Conservation (phyloP, 2,888 invertebrate species). For the Smittia sp. region DNA sequence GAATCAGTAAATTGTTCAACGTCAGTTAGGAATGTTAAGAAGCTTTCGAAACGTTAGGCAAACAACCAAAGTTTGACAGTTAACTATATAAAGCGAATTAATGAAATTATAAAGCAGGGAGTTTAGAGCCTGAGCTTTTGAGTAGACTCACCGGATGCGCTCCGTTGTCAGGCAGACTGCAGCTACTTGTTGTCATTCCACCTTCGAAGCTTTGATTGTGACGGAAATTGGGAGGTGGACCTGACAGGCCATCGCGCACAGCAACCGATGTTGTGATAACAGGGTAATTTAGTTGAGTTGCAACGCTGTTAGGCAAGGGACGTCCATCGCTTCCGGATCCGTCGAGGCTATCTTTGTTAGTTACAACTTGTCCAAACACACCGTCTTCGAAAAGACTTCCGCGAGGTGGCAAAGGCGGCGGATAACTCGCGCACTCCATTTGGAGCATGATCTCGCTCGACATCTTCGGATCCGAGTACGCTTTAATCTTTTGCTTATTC, state of each 20-base stretch:
- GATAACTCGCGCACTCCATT: conserved; percentile 54
- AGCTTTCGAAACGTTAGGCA: too few relatives aligned
- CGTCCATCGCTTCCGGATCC: conserved; percentile 43
- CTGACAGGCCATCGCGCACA: conserved; percentile 52
- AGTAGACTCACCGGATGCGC: neutral
- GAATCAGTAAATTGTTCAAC: too few relatives aligned
- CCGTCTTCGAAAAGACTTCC: conserved; percentile 45
- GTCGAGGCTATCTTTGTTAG: conserved; percentile 17
- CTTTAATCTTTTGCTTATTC: conserved; percentile 52
- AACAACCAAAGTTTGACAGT: too few relatives aligned
- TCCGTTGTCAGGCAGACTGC: conserved; percentile 37
- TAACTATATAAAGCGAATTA: neutral
- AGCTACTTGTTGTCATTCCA: conserved; percentile 44
- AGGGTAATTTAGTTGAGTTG: conserved; percentile 52
- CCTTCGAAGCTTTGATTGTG: conserved; percentile 8
- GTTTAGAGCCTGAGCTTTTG: too few relatives aligned
- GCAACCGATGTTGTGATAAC: conserved; percentile 54
- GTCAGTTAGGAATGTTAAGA: too few relatives aligned
- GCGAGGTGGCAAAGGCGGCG: conserved; percentile 63
- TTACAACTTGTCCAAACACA: conserved; percentile 41
- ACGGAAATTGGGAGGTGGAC: conserved; percentile 48
- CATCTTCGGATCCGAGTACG: conserved; percentile 54
- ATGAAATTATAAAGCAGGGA: neutral
- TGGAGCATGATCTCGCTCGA: conserved; percentile 54
- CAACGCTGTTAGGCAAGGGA: conserved; percentile 51